Evolutionary conservation across 2,888 invertebrate species (phyloP).

Genomic region (Cyrtodaria siliqua): DNA sequence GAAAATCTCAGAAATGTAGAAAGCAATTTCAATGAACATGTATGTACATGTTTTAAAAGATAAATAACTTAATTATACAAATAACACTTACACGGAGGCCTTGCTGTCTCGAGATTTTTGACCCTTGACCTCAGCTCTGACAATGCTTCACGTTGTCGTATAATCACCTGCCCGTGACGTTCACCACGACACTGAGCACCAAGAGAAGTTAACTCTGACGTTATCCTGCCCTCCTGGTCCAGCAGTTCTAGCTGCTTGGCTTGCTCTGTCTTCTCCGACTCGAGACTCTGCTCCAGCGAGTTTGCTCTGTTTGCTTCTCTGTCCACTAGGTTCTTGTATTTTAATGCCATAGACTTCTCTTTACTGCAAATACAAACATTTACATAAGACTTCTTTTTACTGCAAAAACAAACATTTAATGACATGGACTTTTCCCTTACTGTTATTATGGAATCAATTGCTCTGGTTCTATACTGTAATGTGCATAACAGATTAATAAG

Average conservation of each 20-base stretch:
- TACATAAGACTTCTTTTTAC: too few relatives aligned
- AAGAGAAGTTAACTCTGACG: conserved; percentile 84
- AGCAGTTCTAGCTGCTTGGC: conserved; percentile 79
- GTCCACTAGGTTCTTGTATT: conserved; percentile 74
- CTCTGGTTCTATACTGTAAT: too few relatives aligned
- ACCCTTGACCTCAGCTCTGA: conserved; percentile 83
- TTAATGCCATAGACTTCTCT: conserved; percentile 77
- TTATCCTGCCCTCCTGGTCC: conserved; percentile 84
- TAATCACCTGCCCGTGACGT: conserved; percentile 84
- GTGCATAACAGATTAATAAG: too few relatives aligned
- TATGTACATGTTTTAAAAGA: too few relatives aligned
- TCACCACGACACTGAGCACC: conserved; percentile 86
- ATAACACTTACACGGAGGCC: conserved; percentile 79
- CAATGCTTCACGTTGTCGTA: conserved; percentile 84
- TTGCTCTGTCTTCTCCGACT: conserved; percentile 78
- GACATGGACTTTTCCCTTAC: too few relatives aligned
- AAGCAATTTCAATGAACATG: too few relatives aligned
- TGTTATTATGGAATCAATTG: too few relatives aligned
- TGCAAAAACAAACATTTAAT: too few relatives aligned
- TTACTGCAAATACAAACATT: conserved; percentile 79
- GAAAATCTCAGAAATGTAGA: too few relatives aligned
- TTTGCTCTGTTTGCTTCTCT: conserved; percentile 70
- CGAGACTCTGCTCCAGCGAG: conserved; percentile 76
- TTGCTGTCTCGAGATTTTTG: conserved; percentile 81
- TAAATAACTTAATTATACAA: too few relatives aligned